Conservation (phyloP, 2,113 vertebrate species). For the Vanacampus margaritifer region DNA sequence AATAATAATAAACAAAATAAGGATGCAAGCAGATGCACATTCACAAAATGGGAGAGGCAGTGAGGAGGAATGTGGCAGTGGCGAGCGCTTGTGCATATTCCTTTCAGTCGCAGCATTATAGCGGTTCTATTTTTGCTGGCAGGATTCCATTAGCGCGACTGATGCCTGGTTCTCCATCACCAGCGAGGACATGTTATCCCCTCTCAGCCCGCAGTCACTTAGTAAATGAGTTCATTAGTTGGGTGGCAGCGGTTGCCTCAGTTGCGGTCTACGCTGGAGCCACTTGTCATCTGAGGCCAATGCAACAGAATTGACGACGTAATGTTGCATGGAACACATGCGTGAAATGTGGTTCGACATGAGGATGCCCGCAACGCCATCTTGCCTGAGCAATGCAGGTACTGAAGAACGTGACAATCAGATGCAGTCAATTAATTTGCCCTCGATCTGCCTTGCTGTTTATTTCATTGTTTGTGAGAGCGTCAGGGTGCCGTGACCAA, state of each 20-base stretch:
- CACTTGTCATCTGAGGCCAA: constrained; percentile 24
- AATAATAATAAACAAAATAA: constrained; percentile 33
- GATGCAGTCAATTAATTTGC: constrained; percentile 1
- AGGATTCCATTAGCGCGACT: constrained; percentile 75
- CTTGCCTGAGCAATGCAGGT: constrained; percentile 19
- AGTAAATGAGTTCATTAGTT: constrained; percentile 73
- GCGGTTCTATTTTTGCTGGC: constrained; percentile 59
- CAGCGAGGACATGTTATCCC: constrained; percentile 57
- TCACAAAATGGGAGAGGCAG: constrained; percentile 27
- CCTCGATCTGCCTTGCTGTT: constrained; percentile 12
- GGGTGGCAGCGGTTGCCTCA: constrained; percentile 34
- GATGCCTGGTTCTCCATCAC: constrained; percentile 66
- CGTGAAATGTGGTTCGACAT: background rate
- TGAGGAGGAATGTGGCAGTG: constrained; percentile 35
- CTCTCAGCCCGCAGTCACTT: constrained; percentile 58
- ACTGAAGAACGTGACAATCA: constrained; percentile 15
- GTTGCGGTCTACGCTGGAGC: constrained; percentile 9
- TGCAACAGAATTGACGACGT: constrained; percentile 31
- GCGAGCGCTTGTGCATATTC: constrained; percentile 26
- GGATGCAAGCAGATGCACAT: constrained; percentile 38
- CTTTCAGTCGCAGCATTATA: constrained; percentile 51
- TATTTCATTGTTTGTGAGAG: constrained; percentile 27
- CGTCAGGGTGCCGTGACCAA: constrained; percentile 18
- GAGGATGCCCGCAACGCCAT: constrained; percentile 22
- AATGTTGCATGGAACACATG: constrained; percentile 12